These are phyloP conservation scores for Girardinus metallicus DNA, from an alignment of 2,797 vertebrate species.

Conservation along the genomic window DNA sequence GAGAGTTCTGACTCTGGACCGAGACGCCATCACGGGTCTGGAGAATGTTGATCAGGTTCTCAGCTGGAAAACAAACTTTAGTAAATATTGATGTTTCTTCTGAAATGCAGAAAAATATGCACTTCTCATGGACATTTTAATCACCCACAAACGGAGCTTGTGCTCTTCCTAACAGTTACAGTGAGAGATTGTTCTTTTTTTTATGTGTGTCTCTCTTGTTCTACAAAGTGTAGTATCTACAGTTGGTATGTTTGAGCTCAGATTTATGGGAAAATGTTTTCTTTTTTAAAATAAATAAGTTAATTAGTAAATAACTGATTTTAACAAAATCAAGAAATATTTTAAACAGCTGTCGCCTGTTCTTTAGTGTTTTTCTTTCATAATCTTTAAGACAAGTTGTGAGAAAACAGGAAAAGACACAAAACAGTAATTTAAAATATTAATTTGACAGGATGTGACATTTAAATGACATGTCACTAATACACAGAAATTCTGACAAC, in stretches of 20 bases:
- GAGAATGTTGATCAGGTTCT: constrained; percentile 84
- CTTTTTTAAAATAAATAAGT: no score
- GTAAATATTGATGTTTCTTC: neutral
- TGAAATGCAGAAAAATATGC: neutral
- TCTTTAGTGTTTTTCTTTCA: neutral
- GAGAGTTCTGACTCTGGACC: constrained; percentile 53
- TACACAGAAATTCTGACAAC: neutral
- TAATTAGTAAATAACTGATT: no score
- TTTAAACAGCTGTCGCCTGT: no score
- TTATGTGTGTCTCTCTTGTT: neutral
- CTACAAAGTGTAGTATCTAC: neutral
- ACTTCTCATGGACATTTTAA: neutral
- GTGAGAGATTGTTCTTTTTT: neutral
- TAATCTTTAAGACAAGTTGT: neutral
- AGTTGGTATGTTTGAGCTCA: neutral
- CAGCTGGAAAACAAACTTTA: constrained; percentile 74
- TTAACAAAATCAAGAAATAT: no score
- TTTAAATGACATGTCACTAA: neutral
- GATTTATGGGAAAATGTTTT: no score
- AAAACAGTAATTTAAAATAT: neutral
- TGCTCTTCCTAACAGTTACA: neutral
- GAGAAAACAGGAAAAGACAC: neutral
- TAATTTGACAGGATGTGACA: neutral
- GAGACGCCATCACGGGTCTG: constrained; percentile 67
- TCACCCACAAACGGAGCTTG: neutral